Evolutionary conservation across 1,140 invertebrate genomes (phyloP).

Genomic region (Agrypnia vestita): DNA sequence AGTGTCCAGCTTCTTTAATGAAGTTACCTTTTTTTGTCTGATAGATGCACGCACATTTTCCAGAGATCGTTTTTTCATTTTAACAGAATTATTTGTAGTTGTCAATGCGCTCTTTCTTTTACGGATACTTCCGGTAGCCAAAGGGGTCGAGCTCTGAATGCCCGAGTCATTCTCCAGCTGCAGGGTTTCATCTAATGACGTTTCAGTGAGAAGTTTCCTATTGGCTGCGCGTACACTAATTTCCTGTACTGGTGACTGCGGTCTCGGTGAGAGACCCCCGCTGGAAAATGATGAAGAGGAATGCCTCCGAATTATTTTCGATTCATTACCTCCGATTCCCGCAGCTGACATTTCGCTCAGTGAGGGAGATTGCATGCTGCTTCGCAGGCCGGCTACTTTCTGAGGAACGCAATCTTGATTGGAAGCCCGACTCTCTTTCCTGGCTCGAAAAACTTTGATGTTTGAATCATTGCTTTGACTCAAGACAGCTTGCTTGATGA

Average conservation of each 20-base stretch:
- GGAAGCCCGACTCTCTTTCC: conserved; percentile 44
- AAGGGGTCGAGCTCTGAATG: conserved; percentile 43
- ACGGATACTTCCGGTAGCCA: conserved; percentile 15
- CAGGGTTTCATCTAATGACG: conserved; percentile 18
- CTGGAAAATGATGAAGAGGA: conserved; percentile 89
- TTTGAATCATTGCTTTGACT: conserved; percentile 63
- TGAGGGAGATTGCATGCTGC: conserved; percentile 71
- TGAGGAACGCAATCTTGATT: conserved; percentile 8
- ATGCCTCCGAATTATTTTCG: conserved; percentile 84
- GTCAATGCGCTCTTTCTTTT: neutral
- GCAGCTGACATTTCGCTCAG: conserved; percentile 75
- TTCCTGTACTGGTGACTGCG: conserved; percentile 55
- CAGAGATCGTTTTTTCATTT: neutral
- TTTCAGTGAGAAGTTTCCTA: neutral
- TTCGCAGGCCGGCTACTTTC: conserved; percentile 58
- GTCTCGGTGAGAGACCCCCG: conserved; percentile 71
- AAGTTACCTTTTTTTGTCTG: conserved; percentile 36
- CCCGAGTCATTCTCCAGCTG: conserved; percentile 39
- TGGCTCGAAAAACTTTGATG: conserved; percentile 39
- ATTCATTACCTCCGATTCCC: conserved; percentile 79
- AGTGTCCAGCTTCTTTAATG: neutral
- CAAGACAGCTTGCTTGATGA: conserved; percentile 75
- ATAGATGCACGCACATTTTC: neutral
- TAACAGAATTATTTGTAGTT: neutral
- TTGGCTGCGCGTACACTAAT: neutral